Conservation (phyloP, 2,888 invertebrate species). For the Liopterus haemorrhoidalis region DNA sequence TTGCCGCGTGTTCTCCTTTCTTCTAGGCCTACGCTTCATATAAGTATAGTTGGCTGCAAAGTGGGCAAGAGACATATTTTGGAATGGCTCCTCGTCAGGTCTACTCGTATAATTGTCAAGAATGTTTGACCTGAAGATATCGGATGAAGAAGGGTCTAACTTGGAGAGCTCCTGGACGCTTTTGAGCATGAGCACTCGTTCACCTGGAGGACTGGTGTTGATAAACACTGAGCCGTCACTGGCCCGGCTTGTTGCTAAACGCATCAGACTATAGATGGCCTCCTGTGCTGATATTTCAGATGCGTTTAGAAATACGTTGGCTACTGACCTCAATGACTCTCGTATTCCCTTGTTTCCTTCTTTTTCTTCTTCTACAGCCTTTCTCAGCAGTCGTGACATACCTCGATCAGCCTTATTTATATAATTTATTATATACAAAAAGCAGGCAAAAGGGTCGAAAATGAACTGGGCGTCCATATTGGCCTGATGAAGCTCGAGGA, state of each 20-base stretch:
- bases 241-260: background rate
- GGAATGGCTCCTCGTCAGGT: too few relatives aligned
- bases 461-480: slow-evolving; percentile 42
- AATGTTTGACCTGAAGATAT: too few relatives aligned
- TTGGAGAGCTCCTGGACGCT: too few relatives aligned
- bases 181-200: too few relatives aligned
- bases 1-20: too few relatives aligned
- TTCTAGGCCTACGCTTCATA: too few relatives aligned
- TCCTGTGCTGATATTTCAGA: slow-evolving; percentile 5
- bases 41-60: too few relatives aligned
- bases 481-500: slow-evolving; percentile 33
- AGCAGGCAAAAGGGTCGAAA: slow-evolving; percentile 37
- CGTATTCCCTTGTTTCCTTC: background rate
- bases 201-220: too few relatives aligned
- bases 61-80: too few relatives aligned
- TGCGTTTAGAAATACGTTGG: slow-evolving; percentile 4
- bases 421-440: slow-evolving; percentile 36
- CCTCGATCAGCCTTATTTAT: slow-evolving; percentile 29
- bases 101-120: too few relatives aligned
- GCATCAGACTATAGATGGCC: background rate
- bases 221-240: too few relatives aligned
- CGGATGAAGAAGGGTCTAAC: too few relatives aligned
- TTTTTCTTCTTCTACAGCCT: slow-evolving; percentile 20
- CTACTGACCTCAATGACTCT: background rate
- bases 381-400: slow-evolving; percentile 27